Base-by-base conservation (phyloP, 2,797 vertebrate genomes). In the Pelodytes ibericus region DNA sequence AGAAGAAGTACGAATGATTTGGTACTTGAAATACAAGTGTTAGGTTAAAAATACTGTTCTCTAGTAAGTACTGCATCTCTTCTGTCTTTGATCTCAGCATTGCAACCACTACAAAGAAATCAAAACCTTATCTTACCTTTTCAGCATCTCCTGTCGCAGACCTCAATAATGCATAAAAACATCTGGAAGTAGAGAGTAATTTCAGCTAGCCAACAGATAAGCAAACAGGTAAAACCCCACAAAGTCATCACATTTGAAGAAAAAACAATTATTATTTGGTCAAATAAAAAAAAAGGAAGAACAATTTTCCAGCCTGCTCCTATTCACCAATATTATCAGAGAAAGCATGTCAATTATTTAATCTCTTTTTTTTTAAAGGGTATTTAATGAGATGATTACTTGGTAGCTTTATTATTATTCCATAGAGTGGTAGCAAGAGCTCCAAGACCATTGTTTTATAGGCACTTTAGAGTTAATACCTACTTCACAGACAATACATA, bases 81-180 rank as follows among this genome's bases (percentile, higher is more conserved):
- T 74, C 85, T 22, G 84, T 83, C 91, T 96, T 95, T 95, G 93
- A 96, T 95, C 91, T 93, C 85, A 79, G 89, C 88, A 89, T 93
- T 92, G 89, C 84, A 88, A 89, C 84, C 82, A 90, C 90, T 91
- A 94, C 92, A 94, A 94, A 95, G 91, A 93, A 89, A 89, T 90
- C n/a, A 91, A 89, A 93, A 88, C 89, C 92, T 95, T 96, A 95
- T 96, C 93, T 90, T 90, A 84, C 91, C 89, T 88, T 92, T 89
- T 90, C 91, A 94, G 92, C 92, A 91, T 91, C 93, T 91, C 90
- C 89, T 88, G 93, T 89, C 91, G 87, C 82, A 91, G 92, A 93
- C 91, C 92, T 92, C 86, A 88, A 91, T 90, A 92, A 92, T 88
- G 90, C 92, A 90, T 89, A 87, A 88, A 87, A 93, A 93, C 86